Evolutionary conservation across 2,888 invertebrate genomes (phyloP).

Genomic region (Hydrotaea cyrtoneurina): DNA sequence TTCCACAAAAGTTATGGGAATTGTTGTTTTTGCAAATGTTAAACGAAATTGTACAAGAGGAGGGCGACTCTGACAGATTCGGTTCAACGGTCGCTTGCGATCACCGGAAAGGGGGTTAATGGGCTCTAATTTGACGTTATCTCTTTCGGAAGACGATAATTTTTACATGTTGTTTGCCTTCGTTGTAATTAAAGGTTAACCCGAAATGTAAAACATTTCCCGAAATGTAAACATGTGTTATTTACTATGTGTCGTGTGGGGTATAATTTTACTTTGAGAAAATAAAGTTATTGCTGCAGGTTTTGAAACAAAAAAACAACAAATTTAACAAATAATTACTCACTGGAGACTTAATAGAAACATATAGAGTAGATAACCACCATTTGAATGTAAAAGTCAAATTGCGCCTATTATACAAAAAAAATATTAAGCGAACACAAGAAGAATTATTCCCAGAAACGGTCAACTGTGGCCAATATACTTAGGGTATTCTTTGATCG

Average conservation of each 20-base stretch:
- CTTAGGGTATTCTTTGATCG: too few relatives aligned
- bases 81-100: not conserved
- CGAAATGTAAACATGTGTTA: constrained; percentile 3
- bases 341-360: too few relatives aligned
- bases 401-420: too few relatives aligned
- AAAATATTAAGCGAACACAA: too few relatives aligned
- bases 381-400: too few relatives aligned
- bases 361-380: too few relatives aligned
- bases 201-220: not conserved
- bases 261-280: too few relatives aligned
- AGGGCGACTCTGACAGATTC: constrained; percentile 14
- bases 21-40: not conserved
- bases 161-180: constrained; percentile 23
- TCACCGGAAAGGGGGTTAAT: constrained; percentile 56
- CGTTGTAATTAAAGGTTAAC: constrained; percentile 1
- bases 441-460: too few relatives aligned
- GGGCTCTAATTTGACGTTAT: constrained; percentile 66
- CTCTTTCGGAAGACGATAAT: constrained; percentile 40
- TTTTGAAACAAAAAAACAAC: too few relatives aligned
- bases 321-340: too few relatives aligned
- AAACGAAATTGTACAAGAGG: not conserved
- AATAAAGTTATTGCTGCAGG: too few relatives aligned
- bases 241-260: not conserved
- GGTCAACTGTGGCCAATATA: too few relatives aligned
- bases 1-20: constrained; percentile 58